Evolutionary conservation across 2,113 vertebrate species (phyloP).

Genomic region (Pelecanus crispus): DNA sequence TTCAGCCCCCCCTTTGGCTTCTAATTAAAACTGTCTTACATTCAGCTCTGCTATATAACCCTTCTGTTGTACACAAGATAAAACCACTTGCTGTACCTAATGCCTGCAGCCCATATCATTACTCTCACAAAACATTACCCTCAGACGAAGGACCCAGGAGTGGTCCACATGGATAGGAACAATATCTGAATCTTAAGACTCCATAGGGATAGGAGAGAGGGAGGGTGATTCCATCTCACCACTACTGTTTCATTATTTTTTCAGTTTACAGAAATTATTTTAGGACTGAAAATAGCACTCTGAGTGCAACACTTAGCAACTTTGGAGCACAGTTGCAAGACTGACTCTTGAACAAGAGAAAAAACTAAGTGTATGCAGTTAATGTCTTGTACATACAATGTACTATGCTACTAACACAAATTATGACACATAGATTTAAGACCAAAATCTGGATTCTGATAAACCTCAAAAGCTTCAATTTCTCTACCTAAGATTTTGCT

Average conservation of each 20-base stretch:
- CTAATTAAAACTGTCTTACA: slow-evolving; percentile 43
- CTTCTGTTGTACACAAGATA: slow-evolving; percentile 25
- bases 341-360: neutral
- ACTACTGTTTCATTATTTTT: neutral
- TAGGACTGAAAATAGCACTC: neutral
- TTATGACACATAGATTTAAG: neutral
- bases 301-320: neutral
- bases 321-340: neutral
- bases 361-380: neutral
- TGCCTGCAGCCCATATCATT: neutral
- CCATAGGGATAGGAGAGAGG: neutral
- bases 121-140: neutral
- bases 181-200: neutral
- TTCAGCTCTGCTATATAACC: neutral
- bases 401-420: neutral
- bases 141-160: neutral
- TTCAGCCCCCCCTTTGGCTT: neutral
- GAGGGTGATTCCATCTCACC: neutral
- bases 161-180: neutral
- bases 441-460: neutral
- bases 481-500: neutral
- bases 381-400: neutral
- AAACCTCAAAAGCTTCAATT: neutral
- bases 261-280: neutral
- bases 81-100: neutral